Base-by-base conservation (phyloP, 2,113 vertebrate genomes). In the Burhinus bistriatus region DNA sequence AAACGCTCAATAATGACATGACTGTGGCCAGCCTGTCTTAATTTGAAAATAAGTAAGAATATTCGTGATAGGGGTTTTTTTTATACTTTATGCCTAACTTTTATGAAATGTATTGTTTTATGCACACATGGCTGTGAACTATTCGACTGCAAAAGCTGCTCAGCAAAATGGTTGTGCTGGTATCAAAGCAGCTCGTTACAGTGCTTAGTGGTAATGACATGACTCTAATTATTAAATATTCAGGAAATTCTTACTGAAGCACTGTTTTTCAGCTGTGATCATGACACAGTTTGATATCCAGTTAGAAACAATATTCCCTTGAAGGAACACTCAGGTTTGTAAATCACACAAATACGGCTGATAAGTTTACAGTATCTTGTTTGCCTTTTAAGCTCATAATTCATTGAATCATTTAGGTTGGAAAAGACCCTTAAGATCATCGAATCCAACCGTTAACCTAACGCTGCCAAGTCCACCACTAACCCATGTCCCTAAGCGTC, bases 361-460 rank as follows among this genome's bases (percentile, higher is more conserved):
- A 23, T 58, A 44, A 76, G 22, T 85, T 54, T 66, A 15, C 34
- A 38, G 34, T 20, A 12, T 47, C 70, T 71, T 1, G 0, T 44
- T 88, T 79, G 42, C 42, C 27, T 76, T 83, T 71, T 79, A 49
- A 83, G 65, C 26, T 85, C 29, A 0, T 34, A 21, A 69, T 38
- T 94, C 54, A 44, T 4, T 1, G 17, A 47, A 42, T 26, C 3
- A 9, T 42, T 34, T 65, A 16, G 19, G 58, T 49, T 72, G 29
- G 49, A 80, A 80, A 64, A n/a, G 18, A 49, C 15, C 42, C 8
- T 81, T n/a, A 30, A 47, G 49, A 80, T 55, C 40, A n/a, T 34
- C 3, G 2, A 62, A 18, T 47, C 34, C 65, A 79, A 47, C 23
- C 0, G 0, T 47, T 5, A 55, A 29, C 8, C 19, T 6, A 40